Conservation (phyloP, 2,797 vertebrate species). For the Alcedo quadribrachys region DNA sequence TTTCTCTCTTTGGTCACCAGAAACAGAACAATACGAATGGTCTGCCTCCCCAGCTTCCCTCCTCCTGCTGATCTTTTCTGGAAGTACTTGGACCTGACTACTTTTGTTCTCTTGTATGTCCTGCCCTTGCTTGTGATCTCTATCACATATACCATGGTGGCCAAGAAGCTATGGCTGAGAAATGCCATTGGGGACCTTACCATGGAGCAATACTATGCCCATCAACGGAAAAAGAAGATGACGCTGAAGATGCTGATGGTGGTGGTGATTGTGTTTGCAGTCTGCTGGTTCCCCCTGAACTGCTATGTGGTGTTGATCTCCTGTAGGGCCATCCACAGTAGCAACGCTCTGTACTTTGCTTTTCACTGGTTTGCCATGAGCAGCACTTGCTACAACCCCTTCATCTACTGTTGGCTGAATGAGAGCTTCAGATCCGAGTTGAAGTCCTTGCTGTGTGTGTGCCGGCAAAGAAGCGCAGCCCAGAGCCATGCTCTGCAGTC, state of each 20-base stretch:
- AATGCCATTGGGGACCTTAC: conserved; percentile 78
- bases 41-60: conserved; percentile 78
- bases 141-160: conserved; percentile 70
- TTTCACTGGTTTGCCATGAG: conserved; percentile 95
- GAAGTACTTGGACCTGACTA: conserved; percentile 80
- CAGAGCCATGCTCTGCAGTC: conserved; percentile 33
- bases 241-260: conserved; percentile 90
- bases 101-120: conserved; percentile 77
- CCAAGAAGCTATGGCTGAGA: conserved; percentile 79
- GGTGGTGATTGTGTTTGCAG: conserved; percentile 87
- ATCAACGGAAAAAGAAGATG: conserved; percentile 84
- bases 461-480: background rate
- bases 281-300: conserved; percentile 93
- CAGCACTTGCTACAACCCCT: conserved; percentile 94
- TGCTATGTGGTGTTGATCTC: conserved; percentile 91
- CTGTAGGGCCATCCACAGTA: conserved; percentile 88
- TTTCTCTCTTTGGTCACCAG: conserved; percentile 59
- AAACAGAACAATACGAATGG: conserved; percentile 72
- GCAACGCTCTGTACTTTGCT: conserved; percentile 89
- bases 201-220: conserved; percentile 76
- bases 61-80: conserved; percentile 77
- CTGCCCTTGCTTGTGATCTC: conserved; percentile 77
- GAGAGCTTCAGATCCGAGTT: conserved; percentile 81
- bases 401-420: conserved; percentile 93
- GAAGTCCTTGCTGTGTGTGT: background rate